Evolutionary conservation across 2,797 vertebrate genomes (phyloP), one percentile per base, ranked within the genome.

Genomic region (Chaunax sp.): DNA sequence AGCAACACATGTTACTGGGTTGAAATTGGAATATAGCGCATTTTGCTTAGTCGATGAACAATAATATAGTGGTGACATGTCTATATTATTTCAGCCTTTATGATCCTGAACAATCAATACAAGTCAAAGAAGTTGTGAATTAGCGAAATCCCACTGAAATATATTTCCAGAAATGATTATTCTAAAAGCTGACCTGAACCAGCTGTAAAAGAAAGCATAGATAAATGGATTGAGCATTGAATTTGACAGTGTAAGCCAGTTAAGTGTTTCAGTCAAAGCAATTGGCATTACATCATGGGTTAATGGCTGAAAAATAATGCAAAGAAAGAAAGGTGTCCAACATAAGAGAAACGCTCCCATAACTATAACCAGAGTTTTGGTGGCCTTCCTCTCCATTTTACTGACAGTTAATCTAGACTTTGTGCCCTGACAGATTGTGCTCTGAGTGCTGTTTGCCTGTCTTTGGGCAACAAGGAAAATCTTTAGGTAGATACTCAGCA

Each of bases 401-500:
- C 33, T 35, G 6, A 11, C 33, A 35, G 10, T 35, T 9, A 35
- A 10, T 35, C 33, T 10, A 1, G 33, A 35, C 6, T 35, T 35
- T 35, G 6, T 7, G 9, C 9, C 12, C 33, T 35, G 37, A 38
- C 13, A 38, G 37, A 16, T 77, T 52, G 19, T 50, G 33, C 75
- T 20, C 40, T 86, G 88, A 12, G 95, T 96, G 47, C 89, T 93
- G 71, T 67, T 91, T 26, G 90, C 92, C 52, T 96, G 95, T 37
- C 59, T 92, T 58, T 85, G 91, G 18, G 95, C 95, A 56, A 94
- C 83, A 8, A 83, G 55, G 14, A 95, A 95, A 86, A 97, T 95
- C 77, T 93, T 96, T 3, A 80, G 78, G 19, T 96, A 97, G 51
- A 96, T 52, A 25, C 56, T 90, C 1, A 96, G 9, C 92, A 96